Percentiles rank a stretch among this genome's conserved stretches.
These are phyloP conservation scores for Cryptomyrus ogoouensis DNA, from an alignment of 2,113 vertebrate genomes.

Conservation along the genomic window DNA sequence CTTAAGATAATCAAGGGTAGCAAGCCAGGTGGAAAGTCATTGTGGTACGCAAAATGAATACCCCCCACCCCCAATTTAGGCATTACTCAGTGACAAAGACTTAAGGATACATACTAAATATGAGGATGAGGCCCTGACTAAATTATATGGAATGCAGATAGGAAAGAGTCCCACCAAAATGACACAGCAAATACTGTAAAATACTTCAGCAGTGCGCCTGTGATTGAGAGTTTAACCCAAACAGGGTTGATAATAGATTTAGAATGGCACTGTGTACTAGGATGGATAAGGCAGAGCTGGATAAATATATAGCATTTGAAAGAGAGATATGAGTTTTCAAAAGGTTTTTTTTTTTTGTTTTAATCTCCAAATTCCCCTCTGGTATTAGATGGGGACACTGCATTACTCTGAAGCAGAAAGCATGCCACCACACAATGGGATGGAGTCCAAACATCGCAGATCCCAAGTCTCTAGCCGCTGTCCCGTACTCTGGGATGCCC, in stretches of 20 bases:
- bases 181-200: not conserved
- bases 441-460: not conserved
- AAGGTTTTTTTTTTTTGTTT: not conserved
- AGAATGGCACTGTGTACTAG: not conserved
- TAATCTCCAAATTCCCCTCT: not conserved
- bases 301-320: not conserved
- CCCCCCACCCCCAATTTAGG: not conserved
- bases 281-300: not conserved
- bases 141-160: not conserved
- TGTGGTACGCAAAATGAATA: not conserved
- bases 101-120: not conserved
- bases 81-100: not conserved
- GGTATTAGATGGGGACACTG: not conserved
- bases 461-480: not conserved
- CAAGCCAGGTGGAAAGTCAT: not conserved
- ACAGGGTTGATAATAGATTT: not conserved
- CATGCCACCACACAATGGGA: not conserved
- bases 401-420: not conserved
- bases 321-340: not conserved
- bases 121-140: not conserved
- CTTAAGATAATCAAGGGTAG: not conserved
- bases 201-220: not conserved
- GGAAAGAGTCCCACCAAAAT: not conserved
- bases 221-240: not conserved
- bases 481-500: not conserved